These are phyloP conservation scores for Tanaodytes sp. DNA, from an alignment of 2,888 invertebrate genomes.

Conservation along the genomic window DNA sequence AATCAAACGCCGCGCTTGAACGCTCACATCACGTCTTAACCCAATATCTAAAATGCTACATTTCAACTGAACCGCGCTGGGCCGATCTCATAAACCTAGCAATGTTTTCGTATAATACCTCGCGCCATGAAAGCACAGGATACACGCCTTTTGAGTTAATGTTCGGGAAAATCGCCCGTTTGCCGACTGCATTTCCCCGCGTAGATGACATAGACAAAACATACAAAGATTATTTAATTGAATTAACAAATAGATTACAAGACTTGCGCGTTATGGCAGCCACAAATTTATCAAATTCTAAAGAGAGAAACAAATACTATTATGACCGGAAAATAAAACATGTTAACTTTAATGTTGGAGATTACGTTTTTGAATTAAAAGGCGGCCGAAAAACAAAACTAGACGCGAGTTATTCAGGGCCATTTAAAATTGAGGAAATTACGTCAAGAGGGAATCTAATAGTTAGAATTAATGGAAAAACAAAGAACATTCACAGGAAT, in stretches of 20 bases:
- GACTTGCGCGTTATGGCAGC: too few species aligned
- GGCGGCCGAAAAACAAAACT: not conserved
- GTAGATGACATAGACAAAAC: too few species aligned
- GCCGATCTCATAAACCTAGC: not conserved
- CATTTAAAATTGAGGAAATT: not conserved
- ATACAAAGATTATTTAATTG: too few species aligned
- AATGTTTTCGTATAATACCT: not conserved
- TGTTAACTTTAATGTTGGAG: not conserved
- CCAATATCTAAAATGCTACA: not conserved
- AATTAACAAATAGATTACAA: too few species aligned
- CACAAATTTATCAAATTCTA: not conserved
- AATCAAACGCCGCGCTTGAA: slow-evolving; percentile 8
- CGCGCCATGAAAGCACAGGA: too few species aligned
- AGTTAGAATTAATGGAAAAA: not conserved
- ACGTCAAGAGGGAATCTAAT: not conserved
- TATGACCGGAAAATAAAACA: not conserved
- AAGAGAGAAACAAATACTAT: not conserved
- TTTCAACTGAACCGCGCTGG: not conserved
- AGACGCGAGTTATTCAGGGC: not conserved
- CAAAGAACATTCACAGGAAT: not conserved
- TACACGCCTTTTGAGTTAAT: not conserved
- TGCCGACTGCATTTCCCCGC: too few species aligned
- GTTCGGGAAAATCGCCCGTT: not conserved
- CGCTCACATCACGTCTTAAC: not conserved
- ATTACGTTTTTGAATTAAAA: not conserved